Conservation (phyloP, 1,140 invertebrate genomes). For the Lasaia peninsularis region DNA sequence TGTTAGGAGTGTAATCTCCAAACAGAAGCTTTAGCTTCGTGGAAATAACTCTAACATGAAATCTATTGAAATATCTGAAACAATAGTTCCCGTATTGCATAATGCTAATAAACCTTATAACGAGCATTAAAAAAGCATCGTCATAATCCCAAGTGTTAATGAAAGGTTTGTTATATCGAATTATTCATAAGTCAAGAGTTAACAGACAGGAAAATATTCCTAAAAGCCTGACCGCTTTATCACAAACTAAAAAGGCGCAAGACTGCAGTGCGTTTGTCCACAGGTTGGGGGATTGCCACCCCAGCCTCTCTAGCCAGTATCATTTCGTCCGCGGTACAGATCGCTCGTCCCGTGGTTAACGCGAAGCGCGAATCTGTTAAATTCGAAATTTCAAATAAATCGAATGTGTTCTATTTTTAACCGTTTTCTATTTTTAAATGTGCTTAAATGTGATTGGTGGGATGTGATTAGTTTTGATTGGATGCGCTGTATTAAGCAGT, state of each 20-base stretch:
- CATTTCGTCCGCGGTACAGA: slow-evolving; percentile 26
- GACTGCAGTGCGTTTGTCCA: slow-evolving; percentile 63
- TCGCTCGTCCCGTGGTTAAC: slow-evolving; percentile 25
- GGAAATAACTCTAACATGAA: too few relatives aligned
- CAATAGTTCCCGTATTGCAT: not conserved
- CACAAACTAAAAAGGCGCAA: slow-evolving; percentile 50
- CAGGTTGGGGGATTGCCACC: slow-evolving; percentile 49
- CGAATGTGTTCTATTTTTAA: slow-evolving; percentile 15
- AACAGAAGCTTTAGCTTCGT: too few relatives aligned
- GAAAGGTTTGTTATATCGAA: not conserved
- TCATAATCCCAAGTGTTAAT: not conserved
- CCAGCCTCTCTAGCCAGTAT: slow-evolving; percentile 35
- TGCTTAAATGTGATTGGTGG: slow-evolving; percentile 21
- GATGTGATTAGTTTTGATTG: slow-evolving; percentile 10
- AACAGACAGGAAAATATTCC: slow-evolving; percentile 4
- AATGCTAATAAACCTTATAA: not conserved
- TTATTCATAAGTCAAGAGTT: slow-evolving; percentile 1
- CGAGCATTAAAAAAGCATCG: not conserved
- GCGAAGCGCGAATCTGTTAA: slow-evolving; percentile 17
- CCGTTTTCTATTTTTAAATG: slow-evolving; percentile 9
- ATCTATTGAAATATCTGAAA: too few relatives aligned
- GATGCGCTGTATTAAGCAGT: slow-evolving; percentile 43
- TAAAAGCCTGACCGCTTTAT: slow-evolving; percentile 14
- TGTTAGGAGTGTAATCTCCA: too few relatives aligned
- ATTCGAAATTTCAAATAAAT: slow-evolving; percentile 7